These are phyloP conservation scores for Indicator indicator DNA, from an alignment of 2,113 vertebrate genomes.

Conservation along the genomic window DNA sequence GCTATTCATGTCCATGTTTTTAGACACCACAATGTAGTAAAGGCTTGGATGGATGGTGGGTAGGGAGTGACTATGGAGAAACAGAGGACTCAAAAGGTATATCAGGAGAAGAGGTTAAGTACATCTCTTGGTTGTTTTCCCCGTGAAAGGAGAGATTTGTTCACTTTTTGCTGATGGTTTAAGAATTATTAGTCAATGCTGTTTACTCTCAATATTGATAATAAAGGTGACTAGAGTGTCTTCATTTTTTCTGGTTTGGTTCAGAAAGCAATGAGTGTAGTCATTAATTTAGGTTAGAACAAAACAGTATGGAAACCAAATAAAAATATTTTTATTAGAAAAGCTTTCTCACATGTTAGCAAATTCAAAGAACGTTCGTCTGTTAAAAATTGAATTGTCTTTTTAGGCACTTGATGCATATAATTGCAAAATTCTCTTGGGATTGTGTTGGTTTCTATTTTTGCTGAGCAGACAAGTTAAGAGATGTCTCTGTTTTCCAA, in stretches of 20 bases:
- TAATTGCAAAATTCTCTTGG: neutral
- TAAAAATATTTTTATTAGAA: neutral
- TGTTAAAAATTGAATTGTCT: neutral
- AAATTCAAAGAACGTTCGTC: neutral
- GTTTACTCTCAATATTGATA: neutral
- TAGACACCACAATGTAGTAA: neutral
- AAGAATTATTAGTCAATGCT: neutral
- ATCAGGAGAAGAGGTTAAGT: neutral
- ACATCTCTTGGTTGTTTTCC: neutral
- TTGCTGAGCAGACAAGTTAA: neutral
- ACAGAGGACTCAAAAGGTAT: neutral
- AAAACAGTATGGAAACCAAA: neutral
- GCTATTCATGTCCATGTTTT: neutral
- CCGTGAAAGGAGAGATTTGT: neutral
- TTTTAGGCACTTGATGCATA: neutral
- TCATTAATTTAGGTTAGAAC: neutral
- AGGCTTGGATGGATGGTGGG: neutral
- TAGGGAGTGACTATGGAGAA: neutral
- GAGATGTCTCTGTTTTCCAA: neutral
- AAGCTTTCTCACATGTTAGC: neutral
- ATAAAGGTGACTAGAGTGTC: neutral
- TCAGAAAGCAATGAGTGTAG: neutral
- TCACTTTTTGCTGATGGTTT: neutral
- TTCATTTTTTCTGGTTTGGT: neutral
- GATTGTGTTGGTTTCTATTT: neutral